Percentiles rank a stretch among this genome's conserved stretches.
phyloP scores from a whole-genome alignment of 2,888 invertebrate species.

The Dichetophora obliterata region DNA sequence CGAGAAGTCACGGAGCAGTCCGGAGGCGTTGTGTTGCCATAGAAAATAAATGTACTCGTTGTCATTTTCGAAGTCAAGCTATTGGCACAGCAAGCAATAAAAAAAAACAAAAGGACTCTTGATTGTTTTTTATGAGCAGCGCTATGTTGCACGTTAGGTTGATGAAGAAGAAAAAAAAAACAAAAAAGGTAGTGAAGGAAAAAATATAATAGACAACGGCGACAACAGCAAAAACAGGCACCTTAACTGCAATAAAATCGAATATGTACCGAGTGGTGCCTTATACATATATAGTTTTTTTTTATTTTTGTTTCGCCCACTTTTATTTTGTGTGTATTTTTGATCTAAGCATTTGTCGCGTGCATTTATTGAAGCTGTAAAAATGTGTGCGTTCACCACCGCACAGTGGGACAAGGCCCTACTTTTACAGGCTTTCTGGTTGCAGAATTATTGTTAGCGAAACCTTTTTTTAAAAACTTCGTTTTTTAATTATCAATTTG shows the following conservation, averaged over 20 bases:
- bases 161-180: not conserved
- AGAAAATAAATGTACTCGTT: constrained; percentile 9
- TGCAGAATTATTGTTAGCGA: no score
- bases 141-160: not conserved
- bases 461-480: no score
- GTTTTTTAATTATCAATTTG: no score
- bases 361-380: constrained; percentile 16
- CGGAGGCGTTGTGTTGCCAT: not conserved
- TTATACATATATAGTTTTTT: no score
- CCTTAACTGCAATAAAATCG: not conserved
- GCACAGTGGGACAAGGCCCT: no score
- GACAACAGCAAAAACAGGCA: not conserved
- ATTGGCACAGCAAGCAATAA: not conserved
- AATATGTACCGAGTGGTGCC: not conserved
- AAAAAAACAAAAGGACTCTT: not conserved
- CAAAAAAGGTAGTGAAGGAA: not conserved
- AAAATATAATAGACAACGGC: not conserved
- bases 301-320: not conserved
- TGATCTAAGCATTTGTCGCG: constrained; percentile 4
- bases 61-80: constrained; percentile 11
- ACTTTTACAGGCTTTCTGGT: no score
- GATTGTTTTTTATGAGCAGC: constrained; percentile 22
- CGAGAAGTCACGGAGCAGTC: not conserved
- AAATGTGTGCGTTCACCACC: not conserved
- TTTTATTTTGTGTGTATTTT: not conserved